These are phyloP conservation scores for Anomalospiza imberbis DNA, from an alignment of 2,797 vertebrate species.

Conservation along the genomic window DNA sequence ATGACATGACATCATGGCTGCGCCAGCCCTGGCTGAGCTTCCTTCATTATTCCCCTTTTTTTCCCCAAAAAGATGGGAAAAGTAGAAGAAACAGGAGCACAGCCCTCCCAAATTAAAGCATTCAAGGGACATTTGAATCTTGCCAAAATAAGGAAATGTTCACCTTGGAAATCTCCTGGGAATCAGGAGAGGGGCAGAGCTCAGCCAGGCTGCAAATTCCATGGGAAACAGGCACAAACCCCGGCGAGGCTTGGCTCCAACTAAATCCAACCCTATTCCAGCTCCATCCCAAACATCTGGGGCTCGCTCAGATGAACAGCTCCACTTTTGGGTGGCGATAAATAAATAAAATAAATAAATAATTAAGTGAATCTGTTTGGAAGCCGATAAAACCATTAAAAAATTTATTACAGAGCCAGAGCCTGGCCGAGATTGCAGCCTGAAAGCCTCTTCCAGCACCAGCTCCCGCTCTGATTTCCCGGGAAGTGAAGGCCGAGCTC, in stretches of 20 bases:
- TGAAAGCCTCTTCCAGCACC: neutral
- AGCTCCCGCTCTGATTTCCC: neutral
- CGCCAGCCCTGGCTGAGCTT: neutral
- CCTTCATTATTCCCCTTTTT: neutral
- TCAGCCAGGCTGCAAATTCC: neutral
- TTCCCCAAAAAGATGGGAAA: neutral
- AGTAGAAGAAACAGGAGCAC: rapidly evolving
- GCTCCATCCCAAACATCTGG: rapidly evolving
- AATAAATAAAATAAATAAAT: neutral
- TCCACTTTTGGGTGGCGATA: neutral
- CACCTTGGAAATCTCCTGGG: neutral
- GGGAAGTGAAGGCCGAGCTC: neutral
- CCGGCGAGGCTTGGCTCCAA: neutral
- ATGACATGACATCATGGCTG: rapidly evolving
- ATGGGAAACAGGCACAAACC: neutral
- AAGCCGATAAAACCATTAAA: neutral
- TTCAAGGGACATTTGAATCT: rapidly evolving
- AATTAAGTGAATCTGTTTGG: neutral
- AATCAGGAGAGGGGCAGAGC: neutral
- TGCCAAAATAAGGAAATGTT: neutral
- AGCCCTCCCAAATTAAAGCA: neutral
- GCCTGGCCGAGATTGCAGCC: neutral
- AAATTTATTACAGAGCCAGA: neutral
- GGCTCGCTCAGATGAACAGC: neutral
- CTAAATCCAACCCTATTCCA: neutral